Base-by-base conservation (phyloP, 2,888 invertebrate genomes). In the Meteorus cinctellus region DNA sequence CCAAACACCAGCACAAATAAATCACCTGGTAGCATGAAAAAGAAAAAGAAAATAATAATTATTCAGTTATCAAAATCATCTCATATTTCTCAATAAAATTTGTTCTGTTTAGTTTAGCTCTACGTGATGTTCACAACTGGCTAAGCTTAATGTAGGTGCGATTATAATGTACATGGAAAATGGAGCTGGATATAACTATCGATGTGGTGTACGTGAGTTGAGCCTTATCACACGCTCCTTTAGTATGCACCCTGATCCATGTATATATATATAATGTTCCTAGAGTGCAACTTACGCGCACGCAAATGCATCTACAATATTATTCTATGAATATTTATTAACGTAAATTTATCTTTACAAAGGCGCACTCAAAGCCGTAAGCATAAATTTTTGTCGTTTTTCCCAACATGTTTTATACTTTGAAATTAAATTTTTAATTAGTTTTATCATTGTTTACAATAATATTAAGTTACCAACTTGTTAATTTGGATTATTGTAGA, bases 1-100 rank as follows among this genome's bases (percentile, higher is more conserved):
- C 95, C 94, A 90, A 96, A 96, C 31, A 96, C 96, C 80, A 96
- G 90, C 78, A 96, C 94, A 90, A 96, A 96, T 31, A 95, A 89
- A 86, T 95, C 95, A 82, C 96, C 96, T 95, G 91, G 6, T 81
- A 84, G 72, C 34, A 45, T 36, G 2, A 19, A 19, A 71, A 41
- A 63, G 62, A 63, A 76, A 67, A 45, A 27, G 27, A 71, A 6
- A 55, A 6, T 19, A 55, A 55, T 19, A 63, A 48, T 45, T 45
- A 66, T 41, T 3, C 19, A 45, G 24, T 27, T 27, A 12, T n/a
- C 16, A n/a, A 48, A 48, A 16, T 1, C 14, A 48, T 48, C 2
- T 1, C n/a, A 4, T n/a, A 4, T 48, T 5, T 10, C 4, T n/a
- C 16, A n/a, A n/a, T 34, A 6, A 34, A 4, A 34, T 59, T 45